Evolutionary conservation across 2,113 vertebrate species (phyloP).

Genomic region (Hemicordylus capensis): DNA sequence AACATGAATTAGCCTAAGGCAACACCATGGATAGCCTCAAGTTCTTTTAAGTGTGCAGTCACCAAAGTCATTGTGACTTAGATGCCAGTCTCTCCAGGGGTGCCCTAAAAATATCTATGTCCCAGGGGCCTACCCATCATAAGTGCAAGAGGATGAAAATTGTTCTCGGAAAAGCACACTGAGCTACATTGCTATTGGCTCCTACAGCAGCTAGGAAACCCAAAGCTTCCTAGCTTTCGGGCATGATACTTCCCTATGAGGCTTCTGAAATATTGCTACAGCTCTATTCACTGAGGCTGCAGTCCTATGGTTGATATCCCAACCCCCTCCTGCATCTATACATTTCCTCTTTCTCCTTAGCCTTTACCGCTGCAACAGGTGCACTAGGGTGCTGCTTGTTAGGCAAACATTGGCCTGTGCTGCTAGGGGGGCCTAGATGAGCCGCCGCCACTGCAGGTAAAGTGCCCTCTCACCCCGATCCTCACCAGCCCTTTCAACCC

Average conservation of each 20-base stretch:
- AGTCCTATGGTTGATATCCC: neutral
- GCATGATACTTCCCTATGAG: neutral
- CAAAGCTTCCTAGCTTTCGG: neutral
- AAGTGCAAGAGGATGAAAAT: neutral
- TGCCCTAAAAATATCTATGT: neutral
- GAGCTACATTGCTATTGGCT: neutral
- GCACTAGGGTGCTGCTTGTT: too few species aligned
- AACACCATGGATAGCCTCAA: neutral
- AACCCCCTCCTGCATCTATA: neutral
- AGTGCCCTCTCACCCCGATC: too few species aligned
- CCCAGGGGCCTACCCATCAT: neutral
- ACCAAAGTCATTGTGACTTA: neutral
- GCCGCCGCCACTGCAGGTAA: too few species aligned
- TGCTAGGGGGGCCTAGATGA: too few species aligned
- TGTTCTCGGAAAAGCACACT: neutral
- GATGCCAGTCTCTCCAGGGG: neutral
- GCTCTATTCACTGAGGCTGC: too few species aligned
- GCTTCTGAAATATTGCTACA: neutral
- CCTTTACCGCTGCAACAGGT: neutral
- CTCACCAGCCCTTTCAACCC: too few species aligned
- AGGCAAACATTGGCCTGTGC: too few species aligned
- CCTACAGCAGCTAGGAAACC: neutral
- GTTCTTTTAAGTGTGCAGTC: neutral
- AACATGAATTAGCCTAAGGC: neutral
- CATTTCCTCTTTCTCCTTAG: neutral